Percentiles rank a stretch among this genome's conserved stretches.
Conservation (phyloP, 2,888 invertebrate genomes). For the Pseudococcus viburni region DNA sequence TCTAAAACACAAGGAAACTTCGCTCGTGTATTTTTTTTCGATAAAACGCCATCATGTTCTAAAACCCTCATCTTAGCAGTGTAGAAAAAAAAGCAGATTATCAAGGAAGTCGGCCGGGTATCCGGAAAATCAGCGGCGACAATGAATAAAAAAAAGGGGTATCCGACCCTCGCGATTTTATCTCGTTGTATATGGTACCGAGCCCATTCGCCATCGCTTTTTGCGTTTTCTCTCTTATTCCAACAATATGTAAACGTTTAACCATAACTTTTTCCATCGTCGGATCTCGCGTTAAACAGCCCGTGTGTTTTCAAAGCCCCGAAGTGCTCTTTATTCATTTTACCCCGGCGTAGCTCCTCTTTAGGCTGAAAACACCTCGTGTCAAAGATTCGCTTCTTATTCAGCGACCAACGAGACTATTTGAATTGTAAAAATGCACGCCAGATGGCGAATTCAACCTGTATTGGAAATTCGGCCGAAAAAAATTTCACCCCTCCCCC, state of each 20-base stretch:
- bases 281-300: slow-evolving; percentile 36
- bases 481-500: neutral
- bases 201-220: neutral
- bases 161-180: slow-evolving; percentile 54
- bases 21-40: neutral
- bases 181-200: neutral
- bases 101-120: slow-evolving; percentile 53
- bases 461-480: neutral
- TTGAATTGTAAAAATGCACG: neutral
- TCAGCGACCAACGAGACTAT: neutral
- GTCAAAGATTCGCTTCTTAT: neutral
- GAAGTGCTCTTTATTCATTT: slow-evolving; percentile 35
- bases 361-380: neutral
- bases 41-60: slow-evolving; percentile 43
- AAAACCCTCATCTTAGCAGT: slow-evolving; percentile 31
- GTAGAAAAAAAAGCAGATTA: slow-evolving; percentile 39
- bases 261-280: slow-evolving; percentile 31
- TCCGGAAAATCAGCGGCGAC: slow-evolving; percentile 58
- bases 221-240: neutral
- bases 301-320: slow-evolving; percentile 36
- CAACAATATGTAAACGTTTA: slow-evolving; percentile 56
- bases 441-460: neutral
- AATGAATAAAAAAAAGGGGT: slow-evolving; percentile 49
- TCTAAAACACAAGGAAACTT: slow-evolving; percentile 48
- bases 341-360: neutral